Percentiles rank a stretch among this genome's conserved stretches.
These are phyloP conservation scores for Volucella bombylans DNA, from an alignment of 2,888 invertebrate genomes.

Conservation along the genomic window DNA sequence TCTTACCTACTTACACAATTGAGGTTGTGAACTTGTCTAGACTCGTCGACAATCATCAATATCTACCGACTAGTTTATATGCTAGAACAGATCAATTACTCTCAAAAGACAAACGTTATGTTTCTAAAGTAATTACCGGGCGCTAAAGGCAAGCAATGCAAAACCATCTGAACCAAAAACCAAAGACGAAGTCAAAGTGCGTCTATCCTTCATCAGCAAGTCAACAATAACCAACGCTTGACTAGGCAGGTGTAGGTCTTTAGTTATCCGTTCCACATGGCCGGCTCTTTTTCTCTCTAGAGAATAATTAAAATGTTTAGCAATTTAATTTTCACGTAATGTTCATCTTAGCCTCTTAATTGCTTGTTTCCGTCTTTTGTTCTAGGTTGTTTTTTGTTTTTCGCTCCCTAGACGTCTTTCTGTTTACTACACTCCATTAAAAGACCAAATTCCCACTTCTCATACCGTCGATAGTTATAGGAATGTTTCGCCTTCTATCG, in stretches of 20 bases:
- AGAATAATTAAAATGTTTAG: slow-evolving; percentile 46
- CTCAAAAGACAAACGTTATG: no score
- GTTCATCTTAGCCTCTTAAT: slow-evolving; percentile 48
- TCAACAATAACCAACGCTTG: not conserved
- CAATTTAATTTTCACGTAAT: slow-evolving; percentile 55
- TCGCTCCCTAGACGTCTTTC: not conserved
- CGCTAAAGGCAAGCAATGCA: no score
- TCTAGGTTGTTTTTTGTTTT: slow-evolving; percentile 26
- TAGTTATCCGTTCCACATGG: not conserved
- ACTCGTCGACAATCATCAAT: no score
- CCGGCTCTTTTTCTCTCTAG: not conserved
- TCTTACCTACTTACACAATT: no score
- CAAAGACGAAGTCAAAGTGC: not conserved
- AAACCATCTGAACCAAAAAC: no score
- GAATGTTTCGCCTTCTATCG: slow-evolving; percentile 33
- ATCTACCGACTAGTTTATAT: no score
- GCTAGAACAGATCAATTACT: no score
- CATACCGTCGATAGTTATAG: slow-evolving; percentile 18
- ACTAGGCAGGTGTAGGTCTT: not conserved
- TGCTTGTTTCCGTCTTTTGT: slow-evolving; percentile 39
- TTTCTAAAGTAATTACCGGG: no score
- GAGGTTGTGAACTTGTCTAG: no score
- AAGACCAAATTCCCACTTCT: slow-evolving; percentile 47
- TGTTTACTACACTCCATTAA: slow-evolving; percentile 38
- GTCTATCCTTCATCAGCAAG: not conserved